A percentile compares a stretch with the other conserved stretches of the same genome.
These are phyloP conservation scores for Amblyopsis rosae DNA, from an alignment of 2,113 vertebrate genomes.

Conservation along the genomic window DNA sequence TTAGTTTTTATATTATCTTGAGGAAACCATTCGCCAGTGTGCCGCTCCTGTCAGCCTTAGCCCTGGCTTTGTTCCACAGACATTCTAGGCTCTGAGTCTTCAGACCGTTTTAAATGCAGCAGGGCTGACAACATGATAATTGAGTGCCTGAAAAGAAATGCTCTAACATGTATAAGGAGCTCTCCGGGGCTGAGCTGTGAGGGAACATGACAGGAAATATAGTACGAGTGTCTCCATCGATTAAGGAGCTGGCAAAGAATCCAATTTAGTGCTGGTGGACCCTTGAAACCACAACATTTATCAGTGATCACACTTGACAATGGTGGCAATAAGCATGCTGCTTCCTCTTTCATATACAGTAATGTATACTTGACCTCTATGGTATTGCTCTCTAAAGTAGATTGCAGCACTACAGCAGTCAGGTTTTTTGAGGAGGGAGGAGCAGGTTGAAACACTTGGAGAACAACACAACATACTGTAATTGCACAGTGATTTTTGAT, in stretches of 20 bases:
- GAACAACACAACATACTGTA: conserved; percentile 3
- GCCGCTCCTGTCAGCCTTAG: no score
- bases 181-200: no score
- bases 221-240: background rate
- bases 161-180: conserved; percentile 39
- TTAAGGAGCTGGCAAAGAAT: conserved; percentile 5
- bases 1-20: no score
- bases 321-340: no score
- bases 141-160: conserved; percentile 40
- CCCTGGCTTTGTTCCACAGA: background rate
- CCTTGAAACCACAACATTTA: no score
- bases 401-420: background rate
- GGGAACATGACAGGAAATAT: conserved; percentile 13
- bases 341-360: background rate
- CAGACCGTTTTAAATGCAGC: conserved; percentile 7
- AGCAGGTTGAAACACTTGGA: background rate
- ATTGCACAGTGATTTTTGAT: conserved; percentile 15
- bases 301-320: no score
- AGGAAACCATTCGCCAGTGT: no score
- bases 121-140: conserved; percentile 39
- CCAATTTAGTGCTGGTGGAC: no score
- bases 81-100: background rate
- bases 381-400: background rate
- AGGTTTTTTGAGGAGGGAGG: background rate
- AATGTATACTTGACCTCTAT: background rate